Evolutionary conservation across 2,113 vertebrate genomes (phyloP), one percentile per base, ranked within the genome.

Genomic region (Nothoprocta perdicaria): DNA sequence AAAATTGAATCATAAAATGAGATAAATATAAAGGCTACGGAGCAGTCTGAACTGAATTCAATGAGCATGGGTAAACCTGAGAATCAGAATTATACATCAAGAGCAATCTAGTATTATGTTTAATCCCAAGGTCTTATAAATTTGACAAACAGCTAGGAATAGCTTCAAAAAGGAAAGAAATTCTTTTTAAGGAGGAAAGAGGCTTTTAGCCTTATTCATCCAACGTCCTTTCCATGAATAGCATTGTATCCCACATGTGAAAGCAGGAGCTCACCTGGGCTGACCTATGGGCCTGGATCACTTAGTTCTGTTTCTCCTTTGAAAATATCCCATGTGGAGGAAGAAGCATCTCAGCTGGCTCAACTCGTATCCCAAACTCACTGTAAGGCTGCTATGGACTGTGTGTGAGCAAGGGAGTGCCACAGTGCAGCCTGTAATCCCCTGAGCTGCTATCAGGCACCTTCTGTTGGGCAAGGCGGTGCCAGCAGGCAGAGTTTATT

Each of bases 71-170:
- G 77, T 74, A 84, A 88, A 75, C 62, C 62, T 63, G 67, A 80
- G 80, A 80, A 86, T 73, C 72, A 78, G 91, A 95, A 93, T 93
- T 94, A 80, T 83, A 86, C 86, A 93, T 95, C 89, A 93, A 88
- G 86, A 88, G 73, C 91, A 66, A 66, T 48, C 60, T 84, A 73
- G 61, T 74, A 61, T 23, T 69, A 84, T 83, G 88, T 89, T 93
- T 89, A 94, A 88, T 85, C 88, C 85, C 80, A 66, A 58, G 83
- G 76, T 24, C 2, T 81, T 75, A n/a, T 35, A 68, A 88, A 84
- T 26, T 75, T 93, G 90, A 69, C 58, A 73, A 85, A 92, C 80
- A 74, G 35, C 40, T 29, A 41, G 73, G 50, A 90, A 8, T 38
- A 40, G 19, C 55, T 74, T 3, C 77, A 43, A 77, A 90, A 31